Conservation (phyloP, 2,797 vertebrate species). For the Leptodactylus fallax region DNA sequence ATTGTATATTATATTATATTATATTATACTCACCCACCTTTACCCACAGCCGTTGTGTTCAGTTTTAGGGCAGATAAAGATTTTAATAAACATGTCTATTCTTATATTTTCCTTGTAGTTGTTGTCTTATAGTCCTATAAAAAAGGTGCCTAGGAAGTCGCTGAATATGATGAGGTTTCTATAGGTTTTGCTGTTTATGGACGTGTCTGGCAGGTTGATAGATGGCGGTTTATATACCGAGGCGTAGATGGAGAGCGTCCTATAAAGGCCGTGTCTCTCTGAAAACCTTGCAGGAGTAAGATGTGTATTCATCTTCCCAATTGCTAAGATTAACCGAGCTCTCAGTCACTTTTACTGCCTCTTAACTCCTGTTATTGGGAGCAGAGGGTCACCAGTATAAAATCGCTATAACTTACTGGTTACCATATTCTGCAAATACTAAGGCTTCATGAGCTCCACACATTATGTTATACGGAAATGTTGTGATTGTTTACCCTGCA, state of each 20-base stretch:
- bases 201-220: background rate
- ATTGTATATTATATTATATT: background rate
- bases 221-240: background rate
- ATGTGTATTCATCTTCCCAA: slow-evolving; percentile 18
- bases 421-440: slow-evolving; percentile 7
- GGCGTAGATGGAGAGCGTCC: background rate
- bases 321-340: slow-evolving; percentile 28
- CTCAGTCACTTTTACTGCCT: slow-evolving; percentile 42
- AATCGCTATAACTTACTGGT: slow-evolving; percentile 23
- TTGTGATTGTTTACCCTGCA: too few relatives aligned
- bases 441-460: background rate
- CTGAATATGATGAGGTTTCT: background rate
- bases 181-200: background rate
- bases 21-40: background rate
- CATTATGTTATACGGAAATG: background rate
- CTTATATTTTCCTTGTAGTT: background rate
- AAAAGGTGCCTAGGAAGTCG: background rate
- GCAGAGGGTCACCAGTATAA: slow-evolving; percentile 22
- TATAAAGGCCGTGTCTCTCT: slow-evolving; percentile 7
- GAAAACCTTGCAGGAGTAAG: slow-evolving; percentile 4
- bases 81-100: slow-evolving; percentile 6
- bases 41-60: background rate
- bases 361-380: slow-evolving; percentile 43
- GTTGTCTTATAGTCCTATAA: background rate
- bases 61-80: background rate